These are phyloP conservation scores for Pyrgilauda ruficollis DNA, from an alignment of 2,113 vertebrate genomes.

Conservation along the genomic window DNA sequence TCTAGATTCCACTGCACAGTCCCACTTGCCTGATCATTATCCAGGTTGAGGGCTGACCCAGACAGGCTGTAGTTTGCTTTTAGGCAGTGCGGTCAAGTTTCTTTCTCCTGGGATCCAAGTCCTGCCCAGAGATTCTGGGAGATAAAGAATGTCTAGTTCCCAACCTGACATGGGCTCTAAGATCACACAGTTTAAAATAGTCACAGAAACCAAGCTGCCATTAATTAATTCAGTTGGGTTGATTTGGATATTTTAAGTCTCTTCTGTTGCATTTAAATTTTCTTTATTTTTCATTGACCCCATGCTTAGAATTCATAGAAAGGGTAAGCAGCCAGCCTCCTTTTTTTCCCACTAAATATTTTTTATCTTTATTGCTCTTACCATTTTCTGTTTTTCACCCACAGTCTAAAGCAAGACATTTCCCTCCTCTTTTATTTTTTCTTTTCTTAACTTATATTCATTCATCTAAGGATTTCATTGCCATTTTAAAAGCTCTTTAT, in stretches of 20 bases:
- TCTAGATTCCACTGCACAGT: background rate
- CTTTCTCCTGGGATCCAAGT: background rate
- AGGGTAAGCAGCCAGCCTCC: background rate
- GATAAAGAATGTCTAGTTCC: background rate
- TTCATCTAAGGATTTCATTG: background rate
- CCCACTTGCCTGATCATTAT: slow-evolving; percentile 18
- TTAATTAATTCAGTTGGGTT: background rate
- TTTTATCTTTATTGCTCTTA: background rate
- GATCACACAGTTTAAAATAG: background rate
- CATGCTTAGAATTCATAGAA: background rate
- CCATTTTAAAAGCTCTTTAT: background rate
- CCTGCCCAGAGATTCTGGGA: background rate
- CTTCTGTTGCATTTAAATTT: background rate
- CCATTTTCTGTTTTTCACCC: background rate
- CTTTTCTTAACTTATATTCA: background rate
- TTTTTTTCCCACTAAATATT: background rate
- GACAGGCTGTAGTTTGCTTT: background rate
- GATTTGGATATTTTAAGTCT: background rate
- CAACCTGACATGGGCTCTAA: background rate
- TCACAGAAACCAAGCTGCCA: background rate
- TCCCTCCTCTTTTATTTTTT: background rate
- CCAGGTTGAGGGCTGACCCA: slow-evolving; percentile 31
- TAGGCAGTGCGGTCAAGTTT: background rate
- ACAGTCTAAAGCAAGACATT: background rate
- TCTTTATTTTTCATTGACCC: background rate